Evolutionary conservation across 2,888 invertebrate genomes (phyloP).

Genomic region (Brachyopa scutellaris): DNA sequence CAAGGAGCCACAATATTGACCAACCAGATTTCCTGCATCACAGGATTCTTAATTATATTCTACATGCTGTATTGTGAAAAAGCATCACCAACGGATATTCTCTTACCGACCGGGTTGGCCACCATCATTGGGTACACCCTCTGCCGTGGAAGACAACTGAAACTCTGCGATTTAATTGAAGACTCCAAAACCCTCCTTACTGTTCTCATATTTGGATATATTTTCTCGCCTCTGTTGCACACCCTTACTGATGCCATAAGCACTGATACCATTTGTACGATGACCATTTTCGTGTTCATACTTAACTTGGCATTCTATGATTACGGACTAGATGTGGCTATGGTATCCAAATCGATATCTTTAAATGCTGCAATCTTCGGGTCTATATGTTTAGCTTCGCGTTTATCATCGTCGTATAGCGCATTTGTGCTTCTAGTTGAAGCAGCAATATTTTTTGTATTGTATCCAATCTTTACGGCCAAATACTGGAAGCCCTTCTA

Average conservation of each 20-base stretch:
- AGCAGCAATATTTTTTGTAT: conserved; percentile 93
- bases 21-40: conserved; percentile 90
- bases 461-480: conserved; percentile 91
- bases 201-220: conserved; percentile 92
- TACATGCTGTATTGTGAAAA: conserved; percentile 88
- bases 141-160: conserved; percentile 81
- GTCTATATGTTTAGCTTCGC: conserved; percentile 96
- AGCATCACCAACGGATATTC: conserved; percentile 85
- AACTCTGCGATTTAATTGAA: conserved; percentile 80
- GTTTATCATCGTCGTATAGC: conserved; percentile 92
- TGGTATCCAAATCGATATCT: conserved; percentile 95
- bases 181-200: conserved; percentile 91
- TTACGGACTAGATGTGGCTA: conserved; percentile 92
- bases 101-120: conserved; percentile 83
- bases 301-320: conserved; percentile 96
- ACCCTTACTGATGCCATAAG: conserved; percentile 98
- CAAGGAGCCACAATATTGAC: conserved; percentile 90
- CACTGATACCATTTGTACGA: conserved; percentile 98
- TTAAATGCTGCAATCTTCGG: conserved; percentile 97
- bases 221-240: conserved; percentile 94
- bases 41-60: conserved; percentile 88
- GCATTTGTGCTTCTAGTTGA: conserved; percentile 95
- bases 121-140: conserved; percentile 86
- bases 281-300: conserved; percentile 93
- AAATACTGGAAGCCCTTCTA: conserved; percentile 84